These are phyloP conservation scores for Cheirogaleus medius DNA, from an alignment of 2,113 vertebrate species.

Conservation along the genomic window DNA sequence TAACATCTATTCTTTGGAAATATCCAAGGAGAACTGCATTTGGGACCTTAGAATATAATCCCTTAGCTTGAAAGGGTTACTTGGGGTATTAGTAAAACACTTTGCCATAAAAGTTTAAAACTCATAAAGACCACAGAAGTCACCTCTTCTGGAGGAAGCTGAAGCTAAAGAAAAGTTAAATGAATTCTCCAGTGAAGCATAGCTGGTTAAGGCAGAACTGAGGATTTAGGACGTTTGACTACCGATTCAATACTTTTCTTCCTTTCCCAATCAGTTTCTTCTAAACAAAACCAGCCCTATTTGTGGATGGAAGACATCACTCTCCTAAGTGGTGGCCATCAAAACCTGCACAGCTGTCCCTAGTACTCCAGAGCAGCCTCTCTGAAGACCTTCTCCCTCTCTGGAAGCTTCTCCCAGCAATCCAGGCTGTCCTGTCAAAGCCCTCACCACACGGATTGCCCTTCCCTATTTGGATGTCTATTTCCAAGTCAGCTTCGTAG, in stretches of 20 bases:
- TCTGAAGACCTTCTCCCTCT: neutral
- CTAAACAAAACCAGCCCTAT: neutral
- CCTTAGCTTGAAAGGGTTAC: neutral
- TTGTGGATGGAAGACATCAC: neutral
- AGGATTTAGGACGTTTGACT: neutral
- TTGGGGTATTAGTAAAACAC: neutral
- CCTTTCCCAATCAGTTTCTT: neutral
- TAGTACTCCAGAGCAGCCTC: neutral
- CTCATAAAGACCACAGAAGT: neutral
- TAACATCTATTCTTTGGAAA: neutral
- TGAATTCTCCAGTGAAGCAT: neutral
- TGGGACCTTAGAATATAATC: neutral
- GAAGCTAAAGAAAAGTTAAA: neutral
- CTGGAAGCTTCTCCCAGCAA: neutral
- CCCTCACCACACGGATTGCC: rapidly evolving
- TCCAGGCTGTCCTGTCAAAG: neutral
- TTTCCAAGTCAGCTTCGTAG: neutral
- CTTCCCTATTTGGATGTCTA: neutral
- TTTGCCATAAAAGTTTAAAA: neutral
- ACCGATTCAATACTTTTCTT: neutral
- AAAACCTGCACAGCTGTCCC: neutral
- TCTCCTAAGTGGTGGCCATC: neutral
- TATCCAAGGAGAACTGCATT: neutral
- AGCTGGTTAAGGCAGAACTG: neutral
- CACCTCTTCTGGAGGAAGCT: neutral